Evolutionary conservation across 35 echinoderm and acorn worm species (phyloP), one percentile per base, ranked within the genome.

Genomic region (Chiridota heheva): DNA sequence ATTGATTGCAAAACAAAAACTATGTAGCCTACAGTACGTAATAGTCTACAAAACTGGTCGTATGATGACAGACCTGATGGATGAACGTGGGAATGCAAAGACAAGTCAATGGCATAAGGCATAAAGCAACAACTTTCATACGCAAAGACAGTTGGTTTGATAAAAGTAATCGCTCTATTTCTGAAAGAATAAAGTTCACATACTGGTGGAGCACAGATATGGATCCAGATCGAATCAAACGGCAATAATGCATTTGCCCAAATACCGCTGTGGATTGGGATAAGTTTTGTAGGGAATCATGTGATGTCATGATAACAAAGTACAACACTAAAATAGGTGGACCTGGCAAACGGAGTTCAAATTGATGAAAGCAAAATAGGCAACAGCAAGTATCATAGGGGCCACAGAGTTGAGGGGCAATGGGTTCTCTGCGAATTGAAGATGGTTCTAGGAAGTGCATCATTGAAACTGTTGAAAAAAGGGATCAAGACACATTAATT

Each of bases 371-470:
- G 60, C 27, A 69, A 82, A 82, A 36, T 51, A 0, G 78, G 78
- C 5, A 82, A 82, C 38, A 15, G 42, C 1, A 69, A 82, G 55
- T 71, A 83, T 20, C 42, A 83, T 40, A 2, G 20, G 12, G 65
- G 81, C 24, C 81, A 83, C 27, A 10, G 25, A 51, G 81, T 83
- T 6, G 81, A 83, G 44, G 81, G 81, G 4, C 81, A 83, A 32
- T 83, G 63, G 81, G 81, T 83, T 16, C 71, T 70, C 24, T 62
- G 81, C 36, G 81, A 66, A 70, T 71, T 4, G 81, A 83, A 36
- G n/a, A 51, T 12, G 81, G 58, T 8, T 83, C 81, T 20, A 39
- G 65, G 32, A 71, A 83, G 15, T 67, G 63, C 43, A 70, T 83
- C 30, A 27, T 71, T 57, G 35, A 17, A n/a, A 40, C 62, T 32